Evolutionary conservation across 2,888 invertebrate species (phyloP), one percentile per base, ranked within the genome.

Genomic region (Hydrotaea diabolus): DNA sequence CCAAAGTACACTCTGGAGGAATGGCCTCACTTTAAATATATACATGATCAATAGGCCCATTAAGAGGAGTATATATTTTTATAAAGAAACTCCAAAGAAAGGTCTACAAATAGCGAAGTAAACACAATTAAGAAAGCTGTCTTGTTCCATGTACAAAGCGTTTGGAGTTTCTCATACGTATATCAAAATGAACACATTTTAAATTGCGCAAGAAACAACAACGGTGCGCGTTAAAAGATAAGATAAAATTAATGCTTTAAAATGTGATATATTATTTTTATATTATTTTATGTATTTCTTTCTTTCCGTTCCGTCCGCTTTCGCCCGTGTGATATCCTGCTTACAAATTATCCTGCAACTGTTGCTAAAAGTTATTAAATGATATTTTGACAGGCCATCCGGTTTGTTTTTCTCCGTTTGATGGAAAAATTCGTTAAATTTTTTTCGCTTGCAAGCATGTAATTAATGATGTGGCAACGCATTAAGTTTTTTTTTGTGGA

Each of bases 211-310:
- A 31, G 7, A 39, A 49, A 49, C n/a, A 15, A 49, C 49, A 49
- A 49, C 49, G 49, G 49, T 49, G 49, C 49, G 1, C 49, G 49
- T 49, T 49, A 15, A n/a, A 49, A 49, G 49, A 49, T 49, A 49
- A 49, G 49, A 49, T 49, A 49, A 49, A 49, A 49, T 49, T 49
- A 49, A 49, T 49, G 49, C n/a, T 49, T 13, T 49, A 49, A 49
- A 49, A 49, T 49, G n/a, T 49, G 49, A 49, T 3, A n/a, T 49
- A 49, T 49, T 49, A 49, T 49, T 49, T 49, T 49, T n/a, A 49
- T 49, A 49, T 49, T 4, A 49, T 49, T n/a, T n/a, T 2, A 49
- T 49, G 49, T n/a, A 49, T 15, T 7, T 49, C n/a, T 49, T 49
- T 7, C 5, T 49, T 49, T 49, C 49, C 49, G n/a, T 13, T 13